A percentile compares a stretch with the other conserved stretches of the same genome.
phyloP scores from a whole-genome alignment of 2,797 vertebrate species.

The Sebastes alutus region DNA sequence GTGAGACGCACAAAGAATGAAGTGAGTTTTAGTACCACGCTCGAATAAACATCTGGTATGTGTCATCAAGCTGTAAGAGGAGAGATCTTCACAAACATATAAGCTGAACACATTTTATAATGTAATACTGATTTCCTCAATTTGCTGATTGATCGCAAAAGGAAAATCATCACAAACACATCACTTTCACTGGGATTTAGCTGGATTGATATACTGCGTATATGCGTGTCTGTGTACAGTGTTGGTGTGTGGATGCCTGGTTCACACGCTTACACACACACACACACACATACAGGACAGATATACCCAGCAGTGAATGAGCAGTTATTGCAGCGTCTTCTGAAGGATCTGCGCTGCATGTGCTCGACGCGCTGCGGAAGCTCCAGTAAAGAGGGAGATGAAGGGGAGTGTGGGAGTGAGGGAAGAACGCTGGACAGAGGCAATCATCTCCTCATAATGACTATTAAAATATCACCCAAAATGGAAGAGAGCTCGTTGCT shows the following conservation, averaged over 20 bases:
- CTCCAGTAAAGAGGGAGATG: slow-evolving; percentile 41
- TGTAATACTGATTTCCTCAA: not conserved
- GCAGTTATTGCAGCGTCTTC: slow-evolving; percentile 29
- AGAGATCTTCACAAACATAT: not conserved
- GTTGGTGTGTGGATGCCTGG: slow-evolving; percentile 12
- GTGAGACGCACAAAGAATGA: not conserved
- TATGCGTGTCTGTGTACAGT: not conserved
- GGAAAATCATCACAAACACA: not conserved
- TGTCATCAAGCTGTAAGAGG: not conserved
- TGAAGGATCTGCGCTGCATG: slow-evolving; percentile 62
- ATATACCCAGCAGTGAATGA: slow-evolving; percentile 29
- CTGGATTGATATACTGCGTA: slow-evolving; percentile 14
- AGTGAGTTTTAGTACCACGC: not conserved
- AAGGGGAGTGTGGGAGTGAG: slow-evolving; percentile 36
- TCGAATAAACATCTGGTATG: not conserved
- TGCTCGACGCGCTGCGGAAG: slow-evolving; percentile 42
- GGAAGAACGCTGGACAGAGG: slow-evolving; percentile 39
- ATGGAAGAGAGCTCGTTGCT: slow-evolving; percentile 42
- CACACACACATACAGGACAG: not conserved
- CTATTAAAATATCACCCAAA: slow-evolving; percentile 47
- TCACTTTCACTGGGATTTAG: not conserved
- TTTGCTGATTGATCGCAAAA: not conserved
- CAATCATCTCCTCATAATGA: slow-evolving; percentile 52
- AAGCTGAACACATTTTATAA: not conserved
- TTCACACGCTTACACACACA: not conserved